These are phyloP conservation scores for Stictonetta naevosa DNA, from an alignment of 2,113 vertebrate species.

Conservation along the genomic window DNA sequence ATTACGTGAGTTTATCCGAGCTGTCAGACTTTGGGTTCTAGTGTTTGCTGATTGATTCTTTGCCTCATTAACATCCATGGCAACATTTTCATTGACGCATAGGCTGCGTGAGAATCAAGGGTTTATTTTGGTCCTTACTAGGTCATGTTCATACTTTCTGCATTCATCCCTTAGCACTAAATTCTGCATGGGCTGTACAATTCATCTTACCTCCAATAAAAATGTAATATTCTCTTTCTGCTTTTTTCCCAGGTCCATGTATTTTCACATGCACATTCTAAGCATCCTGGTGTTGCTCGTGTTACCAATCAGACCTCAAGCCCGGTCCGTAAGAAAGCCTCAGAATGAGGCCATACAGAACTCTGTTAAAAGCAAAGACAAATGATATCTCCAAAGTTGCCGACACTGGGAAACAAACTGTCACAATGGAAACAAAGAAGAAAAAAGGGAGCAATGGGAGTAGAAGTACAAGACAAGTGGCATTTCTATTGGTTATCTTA, in stretches of 20 bases:
- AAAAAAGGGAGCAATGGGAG: background rate
- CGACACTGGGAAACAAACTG: background rate
- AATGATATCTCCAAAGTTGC: constrained; percentile 54
- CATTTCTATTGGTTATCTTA: constrained; percentile 9
- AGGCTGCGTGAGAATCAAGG: background rate
- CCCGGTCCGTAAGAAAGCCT: constrained; percentile 6
- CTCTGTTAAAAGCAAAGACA: constrained; percentile 67
- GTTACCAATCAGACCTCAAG: constrained; percentile 74
- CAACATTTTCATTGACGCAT: background rate
- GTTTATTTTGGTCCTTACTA: background rate
- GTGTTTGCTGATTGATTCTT: background rate
- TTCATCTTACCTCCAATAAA: background rate
- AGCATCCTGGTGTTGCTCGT: constrained; percentile 85
- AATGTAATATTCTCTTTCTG: constrained; percentile 12
- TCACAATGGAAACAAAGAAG: background rate
- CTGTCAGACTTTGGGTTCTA: background rate
- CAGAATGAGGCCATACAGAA: constrained; percentile 39
- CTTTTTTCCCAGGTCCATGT: constrained; percentile 87
- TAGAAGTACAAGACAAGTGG: background rate
- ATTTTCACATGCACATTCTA: constrained; percentile 91
- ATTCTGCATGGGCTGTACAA: background rate
- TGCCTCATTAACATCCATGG: background rate
- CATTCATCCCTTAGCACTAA: background rate
- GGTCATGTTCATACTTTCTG: background rate
- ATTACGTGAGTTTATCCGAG: background rate